phyloP scores from a whole-genome alignment of 2,888 invertebrate genomes.

The Leptinotarsa haldemani region DNA sequence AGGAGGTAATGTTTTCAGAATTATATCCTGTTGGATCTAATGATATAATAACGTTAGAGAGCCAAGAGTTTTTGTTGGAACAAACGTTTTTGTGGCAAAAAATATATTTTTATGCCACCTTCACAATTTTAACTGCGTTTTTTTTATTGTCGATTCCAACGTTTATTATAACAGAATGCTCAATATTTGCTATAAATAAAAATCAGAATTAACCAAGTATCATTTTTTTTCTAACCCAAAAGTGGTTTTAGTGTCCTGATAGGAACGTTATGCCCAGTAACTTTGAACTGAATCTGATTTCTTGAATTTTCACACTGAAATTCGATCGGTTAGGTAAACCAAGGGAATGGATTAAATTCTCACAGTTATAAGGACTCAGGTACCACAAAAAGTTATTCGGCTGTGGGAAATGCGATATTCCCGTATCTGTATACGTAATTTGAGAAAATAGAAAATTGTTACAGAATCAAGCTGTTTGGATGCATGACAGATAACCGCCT shows the following conservation, averaged over 20 bases:
- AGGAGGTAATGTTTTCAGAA: no score
- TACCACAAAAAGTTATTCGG: constrained; percentile 16
- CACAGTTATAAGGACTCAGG: constrained; percentile 18
- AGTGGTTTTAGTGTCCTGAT: neutral
- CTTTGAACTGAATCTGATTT: neutral
- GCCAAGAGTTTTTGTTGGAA: no score
- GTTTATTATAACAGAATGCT: no score
- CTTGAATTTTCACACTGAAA: neutral
- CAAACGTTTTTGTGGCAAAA: no score
- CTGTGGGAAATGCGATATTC: neutral
- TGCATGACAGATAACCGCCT: neutral
- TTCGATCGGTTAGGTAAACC: neutral
- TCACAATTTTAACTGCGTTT: no score
- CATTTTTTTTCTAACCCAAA: neutral
- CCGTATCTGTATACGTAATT: neutral
- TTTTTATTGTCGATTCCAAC: no score
- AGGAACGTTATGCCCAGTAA: neutral
- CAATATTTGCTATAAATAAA: no score
- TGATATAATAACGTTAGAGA: no score
- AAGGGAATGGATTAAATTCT: neutral
- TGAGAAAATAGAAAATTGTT: constrained; percentile 12
- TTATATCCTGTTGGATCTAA: no score
- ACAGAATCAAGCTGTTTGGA: neutral
- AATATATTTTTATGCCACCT: no score
- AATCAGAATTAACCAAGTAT: no score